Base-by-base conservation (phyloP, 2,888 invertebrate genomes). In the Lamproptera curius region DNA sequence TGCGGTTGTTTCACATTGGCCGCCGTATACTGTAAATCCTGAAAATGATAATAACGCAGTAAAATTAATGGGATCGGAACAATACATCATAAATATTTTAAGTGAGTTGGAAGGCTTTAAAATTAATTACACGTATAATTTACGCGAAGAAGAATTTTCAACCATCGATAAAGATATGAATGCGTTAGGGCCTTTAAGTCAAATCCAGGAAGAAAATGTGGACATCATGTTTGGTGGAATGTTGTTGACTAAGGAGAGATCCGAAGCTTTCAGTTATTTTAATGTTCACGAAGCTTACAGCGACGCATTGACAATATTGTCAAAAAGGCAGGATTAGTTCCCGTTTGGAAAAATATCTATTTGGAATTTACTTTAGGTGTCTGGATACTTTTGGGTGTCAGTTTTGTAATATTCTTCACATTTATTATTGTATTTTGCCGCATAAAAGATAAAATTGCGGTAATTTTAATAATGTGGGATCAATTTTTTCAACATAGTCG, bases 261-360 rank as follows among this genome's bases (percentile, higher is more conserved):
- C 64, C 5, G 34, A 43, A 5, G 50, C 53, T 8, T 76, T 78
- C 42, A 53, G 57, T 11, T 73, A 63, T 46, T 46, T 75, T 1
- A 61, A 56, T 42, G 61, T 61, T 1, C 67, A 77, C 36, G 48
- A 69, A 2, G 58, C 68, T 1, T 62, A 56, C n/a, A 42, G 50
- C 1, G 80, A 79, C 16, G 64, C 70, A 16, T 17, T 78, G 0
- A 61, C 58, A 17, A 46, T 70, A 11, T 73, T n/a, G 73, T 79
- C 0, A 65, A 65, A 44, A 64, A 43, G 54, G 65, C 77, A 1
- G 50, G 53, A 0, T 14, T 17, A 0, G 58, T 64, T 1, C 54
- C 66, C 0, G 2, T 35, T 5, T 73, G 69, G 69, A 71, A 68
- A 51, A 63, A 63, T 35, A 33, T 68, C 5, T 72, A 70, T 48